These are phyloP conservation scores for Pheosia gnoma DNA, from an alignment of 2,888 invertebrate genomes.

Conservation along the genomic window DNA sequence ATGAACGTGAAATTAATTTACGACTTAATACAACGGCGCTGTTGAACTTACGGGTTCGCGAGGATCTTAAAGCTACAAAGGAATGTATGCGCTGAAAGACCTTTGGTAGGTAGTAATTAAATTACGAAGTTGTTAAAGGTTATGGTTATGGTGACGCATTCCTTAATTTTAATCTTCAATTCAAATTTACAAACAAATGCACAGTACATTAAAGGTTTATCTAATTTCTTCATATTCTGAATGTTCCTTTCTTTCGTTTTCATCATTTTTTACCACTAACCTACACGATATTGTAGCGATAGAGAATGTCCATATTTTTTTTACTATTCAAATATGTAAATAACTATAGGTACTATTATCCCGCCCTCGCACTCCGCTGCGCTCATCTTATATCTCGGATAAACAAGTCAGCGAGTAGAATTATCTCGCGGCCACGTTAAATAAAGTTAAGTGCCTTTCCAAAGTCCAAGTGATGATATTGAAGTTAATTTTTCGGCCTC, in stretches of 20 bases:
- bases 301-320: neutral
- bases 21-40: constrained; percentile 62
- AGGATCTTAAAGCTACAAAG: constrained; percentile 17
- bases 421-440: constrained; percentile 56
- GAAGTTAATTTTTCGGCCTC: constrained; percentile 57
- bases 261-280: too few relatives aligned
- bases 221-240: too few relatives aligned
- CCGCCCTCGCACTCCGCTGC: constrained; percentile 37
- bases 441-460: constrained; percentile 56
- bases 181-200: too few relatives aligned
- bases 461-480: constrained; percentile 47
- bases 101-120: neutral
- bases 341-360: constrained; percentile 14
- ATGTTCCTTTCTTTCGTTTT: too few relatives aligned
- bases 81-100: constrained; percentile 5
- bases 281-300: too few relatives aligned
- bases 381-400: constrained; percentile 52
- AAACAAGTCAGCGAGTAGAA: constrained; percentile 51
- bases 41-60: constrained; percentile 25
- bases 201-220: too few relatives aligned
- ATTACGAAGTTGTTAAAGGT: neutral
- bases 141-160: neutral
- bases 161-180: too few relatives aligned
- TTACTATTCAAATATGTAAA: neutral
- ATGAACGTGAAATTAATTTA: constrained; percentile 70